Conservation (phyloP, 2,113 vertebrate genomes). For the Syrrhaptes paradoxus region DNA sequence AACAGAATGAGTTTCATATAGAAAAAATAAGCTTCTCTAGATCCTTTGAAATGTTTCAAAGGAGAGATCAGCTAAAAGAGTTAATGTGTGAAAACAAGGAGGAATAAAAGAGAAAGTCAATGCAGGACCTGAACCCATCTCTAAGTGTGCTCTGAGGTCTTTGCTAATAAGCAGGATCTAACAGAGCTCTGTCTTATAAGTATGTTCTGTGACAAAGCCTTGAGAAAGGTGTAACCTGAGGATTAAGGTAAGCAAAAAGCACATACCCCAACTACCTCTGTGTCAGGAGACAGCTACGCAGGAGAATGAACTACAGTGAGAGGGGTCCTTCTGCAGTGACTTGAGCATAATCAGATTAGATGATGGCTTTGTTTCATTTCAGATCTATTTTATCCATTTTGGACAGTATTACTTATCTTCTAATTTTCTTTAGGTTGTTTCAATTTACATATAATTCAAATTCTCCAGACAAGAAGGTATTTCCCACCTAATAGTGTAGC, state of each 20-base stretch:
- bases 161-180: neutral
- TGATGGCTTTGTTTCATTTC: neutral
- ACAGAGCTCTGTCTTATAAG: accelerated
- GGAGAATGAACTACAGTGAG: neutral
- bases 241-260: neutral
- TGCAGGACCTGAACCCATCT: neutral
- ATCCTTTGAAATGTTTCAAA: neutral
- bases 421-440: neutral
- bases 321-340: neutral
- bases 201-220: neutral
- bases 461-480: neutral
- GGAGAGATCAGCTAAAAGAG: neutral
- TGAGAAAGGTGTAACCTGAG: neutral
- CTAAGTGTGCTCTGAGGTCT: neutral
- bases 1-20: neutral
- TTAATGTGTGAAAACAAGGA: neutral
- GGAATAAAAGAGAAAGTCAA: neutral
- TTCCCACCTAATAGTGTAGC: neutral
- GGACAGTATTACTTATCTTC: neutral
- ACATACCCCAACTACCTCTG: neutral
- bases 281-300: neutral
- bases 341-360: neutral
- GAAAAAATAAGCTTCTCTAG: neutral
- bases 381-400: neutral
- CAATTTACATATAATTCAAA: neutral